Evolutionary conservation across 2,113 vertebrate genomes (phyloP).

Genomic region (Camelus bactrianus): DNA sequence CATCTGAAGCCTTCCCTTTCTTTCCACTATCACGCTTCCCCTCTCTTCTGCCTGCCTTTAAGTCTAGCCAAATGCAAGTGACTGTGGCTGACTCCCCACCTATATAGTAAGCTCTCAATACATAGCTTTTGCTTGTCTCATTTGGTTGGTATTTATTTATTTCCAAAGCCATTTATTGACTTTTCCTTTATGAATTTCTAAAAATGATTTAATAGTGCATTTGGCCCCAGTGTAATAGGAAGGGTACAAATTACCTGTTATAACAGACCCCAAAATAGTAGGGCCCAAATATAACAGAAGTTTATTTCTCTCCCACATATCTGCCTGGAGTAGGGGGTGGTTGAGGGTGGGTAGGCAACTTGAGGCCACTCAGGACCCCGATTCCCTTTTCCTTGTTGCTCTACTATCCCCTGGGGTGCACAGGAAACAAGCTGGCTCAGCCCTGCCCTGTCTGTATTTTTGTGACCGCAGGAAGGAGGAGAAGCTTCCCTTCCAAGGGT

Average conservation of each 20-base stretch:
- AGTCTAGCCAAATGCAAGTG: background rate
- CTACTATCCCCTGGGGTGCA: background rate
- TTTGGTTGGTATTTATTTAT: background rate
- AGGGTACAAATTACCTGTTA: background rate
- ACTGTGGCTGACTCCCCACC: background rate
- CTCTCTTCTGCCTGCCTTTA: background rate
- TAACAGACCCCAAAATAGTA: background rate
- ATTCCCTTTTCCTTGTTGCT: background rate
- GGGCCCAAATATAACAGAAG: background rate
- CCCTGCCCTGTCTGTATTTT: background rate
- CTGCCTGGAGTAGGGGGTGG: background rate
- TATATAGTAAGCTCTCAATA: background rate
- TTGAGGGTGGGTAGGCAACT: background rate
- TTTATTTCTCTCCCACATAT: background rate
- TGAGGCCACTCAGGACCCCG: background rate
- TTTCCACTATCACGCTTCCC: background rate
- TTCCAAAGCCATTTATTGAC: background rate
- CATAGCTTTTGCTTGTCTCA: background rate
- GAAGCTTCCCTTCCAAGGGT: background rate
- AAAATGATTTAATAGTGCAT: background rate
- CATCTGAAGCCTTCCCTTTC: background rate
- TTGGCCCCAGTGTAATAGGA: background rate
- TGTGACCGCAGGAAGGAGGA: background rate
- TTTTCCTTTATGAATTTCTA: slow-evolving; percentile 39
- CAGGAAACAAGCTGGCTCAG: background rate